Evolutionary conservation across 1,140 invertebrate genomes (phyloP), one percentile per base, ranked within the genome.

Genomic region (Drepana arcuata): DNA sequence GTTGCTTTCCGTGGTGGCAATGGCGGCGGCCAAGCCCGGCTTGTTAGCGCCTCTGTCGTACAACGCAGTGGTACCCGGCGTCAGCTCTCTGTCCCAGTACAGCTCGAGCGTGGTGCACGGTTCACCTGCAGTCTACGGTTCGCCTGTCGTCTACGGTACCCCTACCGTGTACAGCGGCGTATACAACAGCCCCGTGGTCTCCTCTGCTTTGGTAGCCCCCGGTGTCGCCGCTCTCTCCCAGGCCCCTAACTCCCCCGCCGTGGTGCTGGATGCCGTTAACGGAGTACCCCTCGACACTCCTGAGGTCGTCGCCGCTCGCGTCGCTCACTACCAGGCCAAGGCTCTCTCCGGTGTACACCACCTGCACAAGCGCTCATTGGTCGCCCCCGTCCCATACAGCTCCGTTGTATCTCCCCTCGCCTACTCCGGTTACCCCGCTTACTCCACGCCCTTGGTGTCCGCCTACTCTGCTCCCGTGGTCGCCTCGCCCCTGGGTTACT

Each of bases 1-100:
- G 78, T 86, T 88, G 84, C 84, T 80, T 61, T 54, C 85, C 48
- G 42, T 86, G 55, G 85, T 86, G 55, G 85, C 85, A 29, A 61
- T 70, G 47, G 84, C 70, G 25, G 59, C 57, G 26, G 84, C 84
- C 34, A 58, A 77, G 39, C 78, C 73, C 2, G 24, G 4, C n/a
- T n/a, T n/a, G n/a, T n/a, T 4, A 56, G 58, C 30, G 51, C 36
- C n/a, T 32, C 34, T 26, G 24, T 6, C 24, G n/a, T 4, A 4
- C 24, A 10, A 10, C n/a, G 24, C 6, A 3, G 24, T 26, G 24
- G 24, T 26, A 2, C 24, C 24, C 24, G n/a, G 6, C n/a, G 24
- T 26, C 6, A 26, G 24, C n/a, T 26, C 24, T 6, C 4, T 26
- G 24, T 26, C 24, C 2, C 24, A 26, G n/a, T 26, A 26, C n/a